Conservation (phyloP, 2,797 vertebrate genomes). For the Peromyscus nudipes region DNA sequence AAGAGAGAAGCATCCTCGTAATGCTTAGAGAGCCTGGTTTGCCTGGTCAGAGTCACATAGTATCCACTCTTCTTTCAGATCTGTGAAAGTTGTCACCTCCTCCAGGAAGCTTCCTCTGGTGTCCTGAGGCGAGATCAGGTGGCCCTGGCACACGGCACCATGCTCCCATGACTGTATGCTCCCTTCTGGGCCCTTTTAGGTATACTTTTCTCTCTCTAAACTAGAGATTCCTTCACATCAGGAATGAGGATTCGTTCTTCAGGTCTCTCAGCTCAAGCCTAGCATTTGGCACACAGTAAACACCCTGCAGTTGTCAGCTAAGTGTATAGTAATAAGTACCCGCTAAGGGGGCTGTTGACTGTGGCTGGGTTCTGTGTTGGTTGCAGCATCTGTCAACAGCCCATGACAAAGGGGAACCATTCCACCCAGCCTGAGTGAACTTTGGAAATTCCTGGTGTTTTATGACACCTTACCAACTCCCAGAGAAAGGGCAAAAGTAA, state of each 20-base stretch:
- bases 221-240: background rate
- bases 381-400: background rate
- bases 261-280: background rate
- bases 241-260: background rate
- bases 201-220: background rate
- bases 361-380: background rate
- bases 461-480: background rate
- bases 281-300: background rate
- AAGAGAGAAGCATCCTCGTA: fast-evolving
- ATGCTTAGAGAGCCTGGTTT: background rate
- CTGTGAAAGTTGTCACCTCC: background rate
- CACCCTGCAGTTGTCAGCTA: background rate
- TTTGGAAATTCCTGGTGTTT: background rate
- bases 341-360: background rate
- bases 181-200: background rate
- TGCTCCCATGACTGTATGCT: fast-evolving
- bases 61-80: background rate
- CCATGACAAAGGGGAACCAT: background rate
- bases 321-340: background rate
- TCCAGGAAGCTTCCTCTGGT: background rate
- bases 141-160: fast-evolving
- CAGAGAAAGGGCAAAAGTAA: background rate
- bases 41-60: fast-evolving
- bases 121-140: background rate
- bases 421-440: background rate